Conservation (phyloP, 2,797 vertebrate genomes). For the Megalops cyprinoides region DNA sequence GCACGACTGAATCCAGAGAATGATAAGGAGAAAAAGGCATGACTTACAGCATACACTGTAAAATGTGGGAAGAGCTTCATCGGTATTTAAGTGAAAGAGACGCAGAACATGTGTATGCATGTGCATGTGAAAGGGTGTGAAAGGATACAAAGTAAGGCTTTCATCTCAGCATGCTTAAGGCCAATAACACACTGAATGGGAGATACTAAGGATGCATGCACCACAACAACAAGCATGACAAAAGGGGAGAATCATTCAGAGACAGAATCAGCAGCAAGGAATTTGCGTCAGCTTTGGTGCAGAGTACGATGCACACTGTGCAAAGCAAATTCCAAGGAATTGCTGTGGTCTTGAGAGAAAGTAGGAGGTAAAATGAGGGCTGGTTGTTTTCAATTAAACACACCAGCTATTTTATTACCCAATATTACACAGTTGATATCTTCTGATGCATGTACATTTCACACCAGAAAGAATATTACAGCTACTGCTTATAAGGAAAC, state of each 20-base stretch:
- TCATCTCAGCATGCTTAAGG: background rate
- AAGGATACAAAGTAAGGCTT: conserved; percentile 10
- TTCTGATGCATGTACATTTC: background rate
- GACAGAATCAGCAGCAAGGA: background rate
- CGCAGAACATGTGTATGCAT: background rate
- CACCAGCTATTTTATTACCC: conserved; percentile 6
- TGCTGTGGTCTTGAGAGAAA: conserved; percentile 10
- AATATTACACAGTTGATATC: background rate
- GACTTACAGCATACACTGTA: background rate
- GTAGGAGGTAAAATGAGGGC: background rate
- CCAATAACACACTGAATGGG: background rate
- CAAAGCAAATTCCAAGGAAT: background rate
- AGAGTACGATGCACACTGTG: background rate
- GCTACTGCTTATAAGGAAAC: background rate
- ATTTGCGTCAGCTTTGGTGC: conserved; percentile 12
- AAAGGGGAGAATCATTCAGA: background rate
- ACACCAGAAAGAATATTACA: background rate
- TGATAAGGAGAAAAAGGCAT: background rate
- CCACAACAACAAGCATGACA: background rate
- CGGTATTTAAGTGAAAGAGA: background rate
- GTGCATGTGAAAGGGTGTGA: background rate
- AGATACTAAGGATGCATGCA: background rate
- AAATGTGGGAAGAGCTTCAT: conserved; percentile 41
- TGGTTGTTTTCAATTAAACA: background rate
- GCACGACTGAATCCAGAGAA: background rate